A percentile compares a stretch with the other conserved stretches of the same genome.
Evolutionary conservation across 2,113 vertebrate species (phyloP).

Genomic region (Cyanoderma ruficeps): DNA sequence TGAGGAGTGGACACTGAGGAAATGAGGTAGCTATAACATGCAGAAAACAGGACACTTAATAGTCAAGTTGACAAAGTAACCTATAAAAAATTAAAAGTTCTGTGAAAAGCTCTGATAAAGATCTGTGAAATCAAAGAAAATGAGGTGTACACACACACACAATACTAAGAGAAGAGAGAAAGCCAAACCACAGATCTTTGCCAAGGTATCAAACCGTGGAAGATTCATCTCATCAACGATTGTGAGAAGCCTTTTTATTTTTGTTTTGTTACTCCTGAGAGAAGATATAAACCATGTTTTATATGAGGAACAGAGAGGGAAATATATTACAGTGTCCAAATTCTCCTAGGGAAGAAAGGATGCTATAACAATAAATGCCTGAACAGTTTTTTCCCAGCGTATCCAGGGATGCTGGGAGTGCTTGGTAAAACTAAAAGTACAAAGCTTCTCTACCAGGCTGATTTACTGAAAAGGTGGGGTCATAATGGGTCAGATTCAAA

Average conservation of each 20-base stretch:
- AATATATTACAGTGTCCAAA: not conserved
- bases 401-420: not conserved
- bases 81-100: not conserved
- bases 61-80: not conserved
- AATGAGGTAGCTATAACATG: not conserved
- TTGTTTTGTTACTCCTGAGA: constrained; percentile 15
- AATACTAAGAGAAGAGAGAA: constrained; percentile 7
- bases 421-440: not conserved
- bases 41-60: not conserved
- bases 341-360: not conserved
- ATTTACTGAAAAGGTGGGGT: not conserved
- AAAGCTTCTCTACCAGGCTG: not conserved
- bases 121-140: not conserved
- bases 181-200: not conserved
- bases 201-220: constrained; percentile 21
- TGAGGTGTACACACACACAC: not conserved
- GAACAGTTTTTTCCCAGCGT: not conserved
- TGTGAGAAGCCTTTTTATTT: constrained; percentile 23
- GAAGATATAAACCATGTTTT: constrained; percentile 31
- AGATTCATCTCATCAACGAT: not conserved
- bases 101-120: not conserved
- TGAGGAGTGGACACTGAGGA: not conserved
- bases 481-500: not conserved
- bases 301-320: not conserved
- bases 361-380: not conserved